Evolutionary conservation across 92 coral and sea anemone species (phyloP).

Genomic region (Porites rus): DNA sequence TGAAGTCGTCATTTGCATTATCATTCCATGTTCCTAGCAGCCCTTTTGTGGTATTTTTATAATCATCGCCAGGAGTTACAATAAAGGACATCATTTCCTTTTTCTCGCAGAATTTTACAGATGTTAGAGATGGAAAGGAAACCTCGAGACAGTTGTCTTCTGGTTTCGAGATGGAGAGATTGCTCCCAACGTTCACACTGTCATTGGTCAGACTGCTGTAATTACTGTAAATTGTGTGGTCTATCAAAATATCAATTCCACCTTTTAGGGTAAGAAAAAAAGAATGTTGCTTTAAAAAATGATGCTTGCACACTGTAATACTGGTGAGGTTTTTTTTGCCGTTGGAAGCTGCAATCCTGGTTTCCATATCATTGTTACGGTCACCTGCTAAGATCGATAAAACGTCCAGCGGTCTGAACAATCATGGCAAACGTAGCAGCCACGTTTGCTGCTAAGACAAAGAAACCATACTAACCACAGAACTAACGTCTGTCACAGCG

Average conservation of each 20-base stretch:
- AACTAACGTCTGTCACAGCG: no score
- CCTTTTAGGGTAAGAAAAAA: background rate
- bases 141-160: slow-evolving; percentile 27
- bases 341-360: no score
- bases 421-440: no score
- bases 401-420: no score
- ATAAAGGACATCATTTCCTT: slow-evolving; percentile 20
- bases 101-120: slow-evolving; percentile 16
- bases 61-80: slow-evolving; percentile 20
- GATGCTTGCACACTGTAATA: no score
- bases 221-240: background rate
- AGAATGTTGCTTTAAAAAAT: no score
- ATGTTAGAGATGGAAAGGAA: slow-evolving; percentile 19
- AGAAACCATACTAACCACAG: no score
- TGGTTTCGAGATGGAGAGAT: background rate
- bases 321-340: no score
- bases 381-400: no score
- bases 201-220: background rate
- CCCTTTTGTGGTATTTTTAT: slow-evolving; percentile 22
- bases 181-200: background rate
- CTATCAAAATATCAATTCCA: background rate
- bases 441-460: no score
- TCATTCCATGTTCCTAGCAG: slow-evolving; percentile 33
- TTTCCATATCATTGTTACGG: no score
- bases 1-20: slow-evolving; percentile 49